Evolutionary conservation across 2,888 invertebrate genomes (phyloP).

Genomic region (Hipparchia semele): DNA sequence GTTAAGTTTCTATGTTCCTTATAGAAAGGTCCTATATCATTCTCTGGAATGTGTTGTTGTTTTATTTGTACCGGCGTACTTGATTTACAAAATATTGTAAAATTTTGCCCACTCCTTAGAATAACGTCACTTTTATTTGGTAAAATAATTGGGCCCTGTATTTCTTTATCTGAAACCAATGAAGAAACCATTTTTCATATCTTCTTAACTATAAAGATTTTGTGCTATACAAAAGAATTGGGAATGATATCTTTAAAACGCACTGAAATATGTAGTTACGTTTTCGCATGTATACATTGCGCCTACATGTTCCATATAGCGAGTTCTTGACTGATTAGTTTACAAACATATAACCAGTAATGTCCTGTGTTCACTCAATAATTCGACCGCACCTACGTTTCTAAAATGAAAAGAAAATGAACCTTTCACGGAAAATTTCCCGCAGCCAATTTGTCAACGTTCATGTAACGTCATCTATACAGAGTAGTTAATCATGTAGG

Average conservation of each 20-base stretch:
- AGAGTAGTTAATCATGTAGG: conserved; percentile 56
- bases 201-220: neutral
- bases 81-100: conserved; percentile 64
- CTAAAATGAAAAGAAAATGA: conserved; percentile 42
- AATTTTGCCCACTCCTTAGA: conserved; percentile 70
- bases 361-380: conserved; percentile 32
- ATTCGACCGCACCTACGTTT: conserved; percentile 39
- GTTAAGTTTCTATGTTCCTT: conserved; percentile 44
- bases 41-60: conserved; percentile 68
- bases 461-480: conserved; percentile 43
- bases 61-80: conserved; percentile 57
- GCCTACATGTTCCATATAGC: conserved; percentile 13
- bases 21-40: conserved; percentile 52
- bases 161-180: conserved; percentile 68
- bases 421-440: conserved; percentile 42
- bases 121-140: conserved; percentile 63
- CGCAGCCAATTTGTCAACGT: conserved; percentile 49
- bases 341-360: conserved; percentile 27
- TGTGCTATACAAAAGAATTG: neutral
- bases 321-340: conserved; percentile 17
- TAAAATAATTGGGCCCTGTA: conserved; percentile 62
- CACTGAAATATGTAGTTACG: neutral
- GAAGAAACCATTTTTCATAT: conserved; percentile 10
- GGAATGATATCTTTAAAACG: neutral
- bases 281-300: neutral